Evolutionary conservation across 2,113 vertebrate genomes (phyloP), one percentile per base, ranked within the genome.

Genomic region (Promerops cafer): DNA sequence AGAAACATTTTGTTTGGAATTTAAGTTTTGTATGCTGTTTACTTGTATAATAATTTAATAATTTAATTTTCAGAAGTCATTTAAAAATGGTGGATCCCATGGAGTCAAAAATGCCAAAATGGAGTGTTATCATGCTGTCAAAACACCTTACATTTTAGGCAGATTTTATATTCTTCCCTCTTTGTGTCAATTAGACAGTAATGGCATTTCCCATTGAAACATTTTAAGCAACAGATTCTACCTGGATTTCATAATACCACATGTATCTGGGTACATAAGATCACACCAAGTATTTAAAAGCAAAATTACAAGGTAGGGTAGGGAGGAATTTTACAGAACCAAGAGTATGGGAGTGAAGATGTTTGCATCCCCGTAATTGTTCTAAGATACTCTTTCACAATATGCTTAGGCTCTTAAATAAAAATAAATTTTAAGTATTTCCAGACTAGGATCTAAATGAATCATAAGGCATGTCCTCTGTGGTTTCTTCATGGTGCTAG

Each of bases 21-120:
- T 81, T 22, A 53, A 20, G 10, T 50, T 91, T 45, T 19, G 20
- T 16, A 21, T 18, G 16, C 30, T 88, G 74, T 78, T 66, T 57
- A 44, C 21, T 47, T 0, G 0, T 42, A 59, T n/a, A n/a, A n/a
- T n/a, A n/a, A n/a, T n/a, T n/a, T n/a, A 78, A 50, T 30, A 65
- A 44, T 37, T 81, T 24, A 7, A 26, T 69, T 89, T 72, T 72
- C n/a, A 57, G 22, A 66, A 66, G 15, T 42, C 0, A 57, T 61
- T 91, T 75, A 47, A 54, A 90, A 90, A 71, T 35, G 1, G n/a
- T 90, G 68, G 47, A 45, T 63, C 6, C 12, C 19, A 20, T 9
- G 61, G 18, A 59, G 13, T 5, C 16, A 91, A 82, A 84, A 63
- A 75, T 21, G 17, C 5, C 64, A 31, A 61, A 53, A 45, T 31